Evolutionary conservation across 1,140 invertebrate genomes (phyloP), one percentile per base, ranked within the genome.

Genomic region (Neotoxoptera formosana): DNA sequence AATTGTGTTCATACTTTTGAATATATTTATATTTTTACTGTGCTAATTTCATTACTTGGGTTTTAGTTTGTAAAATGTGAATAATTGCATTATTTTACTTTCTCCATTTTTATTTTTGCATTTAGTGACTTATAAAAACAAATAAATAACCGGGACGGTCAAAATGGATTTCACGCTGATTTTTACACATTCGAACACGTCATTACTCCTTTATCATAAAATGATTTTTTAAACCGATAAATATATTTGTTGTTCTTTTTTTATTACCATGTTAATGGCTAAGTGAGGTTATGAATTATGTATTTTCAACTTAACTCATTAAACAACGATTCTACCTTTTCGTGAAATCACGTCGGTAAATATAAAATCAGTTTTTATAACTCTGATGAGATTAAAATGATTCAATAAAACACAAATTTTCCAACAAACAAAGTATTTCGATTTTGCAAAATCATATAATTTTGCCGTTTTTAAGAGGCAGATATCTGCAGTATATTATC

Each of bases 231-330:
- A 20, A 87, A 87, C 47, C 47, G 14, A 48, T 87, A 87, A 87
- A 87, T 48, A 48, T 87, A 87, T 87, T 48, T 87, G 30, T 87
- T 87, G n/a, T 48, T 30, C 2, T n/a, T 48, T 87, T 87, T 87
- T 87, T 51, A 87, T 87, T 48, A n/a, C 30, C 1, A 87, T 34
- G 30, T 87, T 87, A 48, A 48, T 87, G 86, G 30, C 30, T n/a
- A 87, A 48, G 45, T 87, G 84, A 48, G 45, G 47, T 48, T 87
- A 48, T 87, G 86, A 87, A 87, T 87, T 87, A 87, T 87, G 47
- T n/a, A 87, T 87, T 48, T 87, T 87, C 7, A 87, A 47, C 84
- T 86, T 86, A 45, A 86, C 30, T 87, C 86, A n/a, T 87, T 87
- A 86, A 25, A 47, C 84, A 47, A 47, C 86, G 30, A n/a, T 34